phyloP scores from a whole-genome alignment of 2,113 vertebrate species.

The Hydropotes inermis region DNA sequence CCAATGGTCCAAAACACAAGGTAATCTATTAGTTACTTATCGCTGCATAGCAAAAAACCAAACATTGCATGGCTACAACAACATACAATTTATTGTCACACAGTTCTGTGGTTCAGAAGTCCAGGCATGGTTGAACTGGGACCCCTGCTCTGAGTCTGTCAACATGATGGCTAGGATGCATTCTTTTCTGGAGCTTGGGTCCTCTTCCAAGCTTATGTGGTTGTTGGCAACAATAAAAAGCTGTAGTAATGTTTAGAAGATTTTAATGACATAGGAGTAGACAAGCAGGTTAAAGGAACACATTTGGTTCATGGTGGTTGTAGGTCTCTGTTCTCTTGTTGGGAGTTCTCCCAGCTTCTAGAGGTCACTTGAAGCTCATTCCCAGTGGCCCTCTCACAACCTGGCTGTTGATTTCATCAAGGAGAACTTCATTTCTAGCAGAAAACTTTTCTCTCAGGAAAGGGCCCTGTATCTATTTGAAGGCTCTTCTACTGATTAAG shows the following conservation, averaged over 20 bases:
- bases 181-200: neutral
- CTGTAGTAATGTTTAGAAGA: neutral
- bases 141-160: neutral
- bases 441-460: neutral
- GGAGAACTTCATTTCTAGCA: neutral
- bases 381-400: neutral
- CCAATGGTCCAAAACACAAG: neutral
- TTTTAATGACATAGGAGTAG: neutral
- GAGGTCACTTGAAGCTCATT: neutral
- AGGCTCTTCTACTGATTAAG: neutral
- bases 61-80: neutral
- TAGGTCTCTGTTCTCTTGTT: neutral
- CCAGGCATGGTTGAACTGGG: neutral
- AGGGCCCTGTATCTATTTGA: neutral
- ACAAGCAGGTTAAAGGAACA: neutral
- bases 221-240: neutral
- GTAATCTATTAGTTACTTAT: neutral
- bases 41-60: neutral
- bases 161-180: neutral
- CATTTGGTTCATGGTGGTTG: neutral
- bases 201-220: neutral
- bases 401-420: neutral
- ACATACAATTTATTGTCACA: neutral
- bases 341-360: neutral
- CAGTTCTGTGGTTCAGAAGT: neutral